phyloP scores from a whole-genome alignment of 2,797 vertebrate species.

The Buphagus erythrorhynchus region DNA sequence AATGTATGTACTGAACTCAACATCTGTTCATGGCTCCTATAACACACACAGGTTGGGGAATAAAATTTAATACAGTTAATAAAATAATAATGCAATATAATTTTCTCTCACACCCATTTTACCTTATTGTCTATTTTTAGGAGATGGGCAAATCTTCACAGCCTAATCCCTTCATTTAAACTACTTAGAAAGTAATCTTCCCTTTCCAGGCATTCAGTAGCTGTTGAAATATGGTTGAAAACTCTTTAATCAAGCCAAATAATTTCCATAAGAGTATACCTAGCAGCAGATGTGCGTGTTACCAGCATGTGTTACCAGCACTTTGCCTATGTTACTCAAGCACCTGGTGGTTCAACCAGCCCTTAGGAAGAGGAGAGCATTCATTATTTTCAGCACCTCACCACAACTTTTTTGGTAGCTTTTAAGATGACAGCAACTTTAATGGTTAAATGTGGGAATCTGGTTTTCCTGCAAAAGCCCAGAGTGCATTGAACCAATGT shows the following conservation, averaged over 20 bases:
- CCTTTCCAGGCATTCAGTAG: background rate
- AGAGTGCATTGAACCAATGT: background rate
- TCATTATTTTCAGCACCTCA: background rate
- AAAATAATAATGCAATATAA: background rate
- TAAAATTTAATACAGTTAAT: background rate
- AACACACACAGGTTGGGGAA: background rate
- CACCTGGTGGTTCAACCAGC: background rate
- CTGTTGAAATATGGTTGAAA: background rate
- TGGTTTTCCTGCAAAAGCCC: background rate
- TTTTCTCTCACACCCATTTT: background rate
- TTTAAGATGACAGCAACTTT: background rate
- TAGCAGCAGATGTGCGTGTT: background rate
- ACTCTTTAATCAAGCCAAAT: background rate
- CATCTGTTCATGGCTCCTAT: background rate
- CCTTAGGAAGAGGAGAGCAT: background rate
- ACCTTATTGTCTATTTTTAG: background rate
- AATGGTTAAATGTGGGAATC: background rate
- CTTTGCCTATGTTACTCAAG: background rate
- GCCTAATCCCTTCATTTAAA: background rate
- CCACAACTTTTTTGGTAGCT: background rate
- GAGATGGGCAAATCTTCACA: background rate
- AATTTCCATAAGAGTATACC: background rate
- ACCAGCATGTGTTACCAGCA: background rate
- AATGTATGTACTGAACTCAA: background rate
- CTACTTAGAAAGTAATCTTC: background rate